Evolutionary conservation across 2,113 vertebrate genomes (phyloP), one percentile per base, ranked within the genome.

Genomic region (Apus apus): DNA sequence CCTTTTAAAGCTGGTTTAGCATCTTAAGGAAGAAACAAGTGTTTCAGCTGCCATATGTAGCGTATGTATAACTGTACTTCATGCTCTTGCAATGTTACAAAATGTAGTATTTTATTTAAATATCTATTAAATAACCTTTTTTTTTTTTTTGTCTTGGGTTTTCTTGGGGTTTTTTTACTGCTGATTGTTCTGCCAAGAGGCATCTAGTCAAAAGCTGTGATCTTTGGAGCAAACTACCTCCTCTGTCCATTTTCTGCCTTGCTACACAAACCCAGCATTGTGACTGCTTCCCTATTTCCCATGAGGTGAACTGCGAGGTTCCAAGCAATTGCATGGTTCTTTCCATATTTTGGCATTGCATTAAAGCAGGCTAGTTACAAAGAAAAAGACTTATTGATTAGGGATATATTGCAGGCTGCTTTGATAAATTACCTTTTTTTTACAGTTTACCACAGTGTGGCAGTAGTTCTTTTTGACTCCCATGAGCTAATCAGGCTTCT

Each of bases 231-330:
- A 36, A 85, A 26, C 15, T n/a, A 60, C 3, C 15, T 79, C 6
- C 43, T 79, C 87, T 67, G 25, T 38, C 62, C 43, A 27, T n/a
- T 67, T 71, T 34, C 27, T 65, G 20, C 58, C 34, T 74, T 56
- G 12, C 38, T 72, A 8, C 1, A 0, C 9, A 26, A 89, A 40
- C 1, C 0, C 2, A 1, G 18, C 45, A 27, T 53, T 77, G 38
- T n/a, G 29, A 36, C 40, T 61, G 20, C 58, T 65, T 53, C 65
- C n/a, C 60, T 8, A 6, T 78, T 85, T 83, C 50, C 25, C 21
- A 34, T 32, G 80, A 57, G 26, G 8, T 43, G 46, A 67, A 12
- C 21, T 60, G 25, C n/a, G 43, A 34, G 12, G 20, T 34, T 70
- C 87, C 26, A 43, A 46, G 56, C 25, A 57, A 18, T 45, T 89